phyloP scores from a whole-genome alignment of 2,888 invertebrate genomes.

The Rhodophaea formosa region DNA sequence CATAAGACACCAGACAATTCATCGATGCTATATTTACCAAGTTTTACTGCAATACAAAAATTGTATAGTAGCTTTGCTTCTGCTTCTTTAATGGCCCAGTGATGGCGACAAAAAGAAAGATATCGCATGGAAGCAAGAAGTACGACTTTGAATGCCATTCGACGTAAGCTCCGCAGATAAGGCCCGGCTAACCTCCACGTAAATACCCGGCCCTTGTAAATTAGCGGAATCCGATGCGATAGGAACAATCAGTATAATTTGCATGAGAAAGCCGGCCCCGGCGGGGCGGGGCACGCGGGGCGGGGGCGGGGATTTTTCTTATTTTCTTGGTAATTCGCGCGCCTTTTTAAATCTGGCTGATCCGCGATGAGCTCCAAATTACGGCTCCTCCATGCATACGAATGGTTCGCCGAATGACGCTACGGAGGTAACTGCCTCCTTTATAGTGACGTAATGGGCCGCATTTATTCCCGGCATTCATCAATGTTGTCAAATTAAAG shows the following conservation, averaged over 20 bases:
- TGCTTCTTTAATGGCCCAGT: no score
- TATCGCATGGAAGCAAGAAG: neutral
- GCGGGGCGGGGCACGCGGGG: conserved; percentile 9
- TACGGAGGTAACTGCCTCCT: conserved; percentile 21
- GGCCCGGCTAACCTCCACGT: neutral
- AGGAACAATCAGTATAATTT: conserved; percentile 53
- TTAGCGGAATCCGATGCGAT: conserved; percentile 47
- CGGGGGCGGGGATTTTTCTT: conserved; percentile 30
- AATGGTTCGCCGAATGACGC: conserved; percentile 42
- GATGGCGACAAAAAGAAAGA: neutral
- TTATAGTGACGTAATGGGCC: neutral
- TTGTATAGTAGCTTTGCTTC: no score
- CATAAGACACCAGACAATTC: no score
- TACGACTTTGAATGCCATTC: neutral
- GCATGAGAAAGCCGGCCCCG: conserved; percentile 47
- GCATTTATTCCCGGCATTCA: neutral
- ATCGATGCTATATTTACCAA: no score
- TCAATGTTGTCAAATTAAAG: neutral
- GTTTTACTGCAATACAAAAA: no score
- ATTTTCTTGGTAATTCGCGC: conserved; percentile 33
- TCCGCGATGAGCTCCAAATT: conserved; percentile 63
- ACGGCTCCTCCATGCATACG: conserved; percentile 63
- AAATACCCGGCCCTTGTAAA: conserved; percentile 37
- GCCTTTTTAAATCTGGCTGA: conserved; percentile 56
- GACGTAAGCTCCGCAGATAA: neutral